A percentile compares a stretch with the other conserved stretches of the same genome.
Evolutionary conservation across 2,888 invertebrate species (phyloP).

Genomic region (Drosophila picticornis): DNA sequence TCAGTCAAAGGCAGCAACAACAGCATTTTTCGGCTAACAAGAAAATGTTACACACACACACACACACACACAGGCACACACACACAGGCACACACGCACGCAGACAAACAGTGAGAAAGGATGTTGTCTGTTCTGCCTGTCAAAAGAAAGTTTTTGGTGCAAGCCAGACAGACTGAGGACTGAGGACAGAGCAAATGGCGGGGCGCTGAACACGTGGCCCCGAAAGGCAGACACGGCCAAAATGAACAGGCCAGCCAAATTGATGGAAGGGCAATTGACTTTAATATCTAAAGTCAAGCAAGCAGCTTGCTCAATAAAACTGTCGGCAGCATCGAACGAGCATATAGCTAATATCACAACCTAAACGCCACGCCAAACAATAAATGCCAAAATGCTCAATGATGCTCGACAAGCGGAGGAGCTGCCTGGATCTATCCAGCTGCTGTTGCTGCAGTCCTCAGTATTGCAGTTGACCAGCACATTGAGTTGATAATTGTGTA

Average conservation of each 20-base stretch:
- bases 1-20: conserved; percentile 78
- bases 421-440: conserved; percentile 24
- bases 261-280: conserved; percentile 63
- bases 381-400: conserved; percentile 69
- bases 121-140: conserved; percentile 47
- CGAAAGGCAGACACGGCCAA: conserved; percentile 7
- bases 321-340: conserved; percentile 59
- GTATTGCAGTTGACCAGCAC: conserved; percentile 8
- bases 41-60: conserved; percentile 51
- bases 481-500: conserved; percentile 66
- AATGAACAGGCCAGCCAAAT: conserved; percentile 37
- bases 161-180: conserved; percentile 35
- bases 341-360: conserved; percentile 52
- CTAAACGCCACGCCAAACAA: conserved; percentile 54
- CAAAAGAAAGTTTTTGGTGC: conserved; percentile 57
- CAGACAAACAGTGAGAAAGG: conserved; percentile 12
- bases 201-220: background rate
- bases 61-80: conserved; percentile 10
- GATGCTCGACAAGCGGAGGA: conserved; percentile 48
- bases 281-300: conserved; percentile 52
- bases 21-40: conserved; percentile 59
- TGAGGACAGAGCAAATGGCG: background rate
- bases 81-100: background rate
- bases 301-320: conserved; percentile 62
- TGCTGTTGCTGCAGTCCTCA: conserved; percentile 20